Evolutionary conservation across 2,888 invertebrate genomes (phyloP).

Genomic region (Fissipunctia ypsillon): DNA sequence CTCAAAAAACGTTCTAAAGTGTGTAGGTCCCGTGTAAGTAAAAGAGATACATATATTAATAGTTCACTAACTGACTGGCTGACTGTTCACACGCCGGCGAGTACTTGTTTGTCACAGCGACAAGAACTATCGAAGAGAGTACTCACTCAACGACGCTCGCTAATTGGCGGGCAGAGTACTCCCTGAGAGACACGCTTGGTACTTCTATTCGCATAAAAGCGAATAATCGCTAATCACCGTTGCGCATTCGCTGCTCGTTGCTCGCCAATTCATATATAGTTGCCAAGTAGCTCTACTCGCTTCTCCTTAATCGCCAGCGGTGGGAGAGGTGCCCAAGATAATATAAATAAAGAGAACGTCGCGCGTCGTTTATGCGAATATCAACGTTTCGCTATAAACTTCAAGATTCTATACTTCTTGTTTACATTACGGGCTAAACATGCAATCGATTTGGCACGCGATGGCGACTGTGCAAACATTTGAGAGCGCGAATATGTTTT

Average conservation of each 20-base stretch:
- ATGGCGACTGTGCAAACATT: conserved; percentile 33
- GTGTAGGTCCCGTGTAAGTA: no score
- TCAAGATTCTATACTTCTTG: conserved; percentile 33
- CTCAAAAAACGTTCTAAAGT: no score
- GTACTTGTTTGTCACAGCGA: neutral
- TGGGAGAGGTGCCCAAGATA: neutral
- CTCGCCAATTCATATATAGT: neutral
- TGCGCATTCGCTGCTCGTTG: neutral
- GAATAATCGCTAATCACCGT: no score
- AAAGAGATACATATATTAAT: no score
- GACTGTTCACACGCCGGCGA: neutral
- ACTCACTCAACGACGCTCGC: neutral
- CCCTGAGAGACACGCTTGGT: neutral
- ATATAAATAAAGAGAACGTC: conserved; percentile 26
- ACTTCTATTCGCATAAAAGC: no score
- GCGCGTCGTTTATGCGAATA: conserved; percentile 10
- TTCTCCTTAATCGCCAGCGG: neutral
- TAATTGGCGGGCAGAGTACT: neutral
- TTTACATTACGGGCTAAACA: conserved; percentile 32
- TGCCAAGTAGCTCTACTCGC: neutral
- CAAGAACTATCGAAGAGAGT: neutral
- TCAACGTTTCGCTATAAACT: conserved; percentile 12
- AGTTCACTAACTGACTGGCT: neutral
- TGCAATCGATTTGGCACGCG: conserved; percentile 56
- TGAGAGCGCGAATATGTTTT: conserved; percentile 29